phyloP scores from a whole-genome alignment of 2,113 vertebrate species.

The Microtus oregoni region DNA sequence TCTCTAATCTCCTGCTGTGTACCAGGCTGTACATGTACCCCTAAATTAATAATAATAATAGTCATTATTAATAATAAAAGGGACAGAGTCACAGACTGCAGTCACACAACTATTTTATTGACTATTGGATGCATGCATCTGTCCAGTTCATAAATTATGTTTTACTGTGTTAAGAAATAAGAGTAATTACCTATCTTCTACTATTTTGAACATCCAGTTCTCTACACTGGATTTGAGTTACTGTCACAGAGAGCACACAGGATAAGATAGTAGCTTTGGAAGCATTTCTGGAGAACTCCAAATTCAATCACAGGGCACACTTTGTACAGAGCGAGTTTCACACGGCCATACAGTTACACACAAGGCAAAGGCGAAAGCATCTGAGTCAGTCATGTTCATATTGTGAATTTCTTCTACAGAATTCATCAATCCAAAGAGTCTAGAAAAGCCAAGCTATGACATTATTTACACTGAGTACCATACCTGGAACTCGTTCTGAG shows the following conservation, averaged over 20 bases:
- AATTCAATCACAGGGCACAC: constrained; percentile 49
- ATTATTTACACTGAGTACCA: constrained; percentile 78
- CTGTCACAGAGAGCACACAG: constrained; percentile 14
- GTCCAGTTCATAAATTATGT: constrained; percentile 72
- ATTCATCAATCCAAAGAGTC: constrained; percentile 75
- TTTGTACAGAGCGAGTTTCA: constrained; percentile 52
- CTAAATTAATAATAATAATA: background rate
- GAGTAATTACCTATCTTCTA: constrained; percentile 63
- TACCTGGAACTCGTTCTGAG: constrained; percentile 75
- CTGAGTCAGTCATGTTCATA: constrained; percentile 67
- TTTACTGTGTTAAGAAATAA: constrained; percentile 74
- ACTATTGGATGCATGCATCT: constrained; percentile 57
- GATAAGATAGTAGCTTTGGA: constrained; percentile 45
- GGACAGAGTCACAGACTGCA: background rate
- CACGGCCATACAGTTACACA: constrained; percentile 61
- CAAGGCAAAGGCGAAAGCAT: constrained; percentile 64
- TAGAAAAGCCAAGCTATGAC: constrained; percentile 74
- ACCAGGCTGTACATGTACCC: background rate
- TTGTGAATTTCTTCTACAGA: constrained; percentile 79
- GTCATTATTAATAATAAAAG: background rate
- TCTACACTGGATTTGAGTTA: constrained; percentile 49
- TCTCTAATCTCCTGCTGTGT: background rate
- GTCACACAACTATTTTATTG: constrained; percentile 60
- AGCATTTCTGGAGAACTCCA: constrained; percentile 62
- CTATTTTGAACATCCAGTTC: constrained; percentile 67